Evolutionary conservation across 2,113 vertebrate genomes (phyloP).

Genomic region (Pseudonaja textilis): DNA sequence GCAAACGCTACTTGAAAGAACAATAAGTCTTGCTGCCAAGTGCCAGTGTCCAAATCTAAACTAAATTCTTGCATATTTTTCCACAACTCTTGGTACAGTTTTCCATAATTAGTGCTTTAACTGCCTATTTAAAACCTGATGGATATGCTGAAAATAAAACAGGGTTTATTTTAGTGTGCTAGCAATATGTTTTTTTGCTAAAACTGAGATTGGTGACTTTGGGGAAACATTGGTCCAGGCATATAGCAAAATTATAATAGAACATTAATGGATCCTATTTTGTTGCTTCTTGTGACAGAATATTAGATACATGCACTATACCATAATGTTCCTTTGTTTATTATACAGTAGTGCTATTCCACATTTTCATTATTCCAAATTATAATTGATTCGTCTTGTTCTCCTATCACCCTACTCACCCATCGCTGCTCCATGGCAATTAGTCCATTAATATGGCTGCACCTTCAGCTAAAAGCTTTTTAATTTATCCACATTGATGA

Average conservation of each 20-base stretch:
- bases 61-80: not conserved
- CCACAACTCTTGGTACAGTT: not conserved
- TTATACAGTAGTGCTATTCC: not conserved
- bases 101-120: not conserved
- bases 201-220: not conserved
- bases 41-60: not conserved
- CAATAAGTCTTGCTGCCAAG: not conserved
- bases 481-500: conserved; percentile 17
- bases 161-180: not conserved
- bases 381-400: conserved; percentile 16
- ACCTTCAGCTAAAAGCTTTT: conserved; percentile 22
- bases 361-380: not conserved
- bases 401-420: not conserved
- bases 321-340: not conserved
- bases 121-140: not conserved
- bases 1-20: not conserved
- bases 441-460: conserved; percentile 17
- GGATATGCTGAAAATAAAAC: not conserved
- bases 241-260: not conserved
- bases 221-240: not conserved
- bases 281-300: not conserved
- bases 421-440: conserved; percentile 1
- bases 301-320: not conserved
- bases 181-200: not conserved
- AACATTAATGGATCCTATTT: not conserved